These are phyloP conservation scores for Lucilia sericata DNA, from an alignment of 1,140 invertebrate species.

Conservation along the genomic window DNA sequence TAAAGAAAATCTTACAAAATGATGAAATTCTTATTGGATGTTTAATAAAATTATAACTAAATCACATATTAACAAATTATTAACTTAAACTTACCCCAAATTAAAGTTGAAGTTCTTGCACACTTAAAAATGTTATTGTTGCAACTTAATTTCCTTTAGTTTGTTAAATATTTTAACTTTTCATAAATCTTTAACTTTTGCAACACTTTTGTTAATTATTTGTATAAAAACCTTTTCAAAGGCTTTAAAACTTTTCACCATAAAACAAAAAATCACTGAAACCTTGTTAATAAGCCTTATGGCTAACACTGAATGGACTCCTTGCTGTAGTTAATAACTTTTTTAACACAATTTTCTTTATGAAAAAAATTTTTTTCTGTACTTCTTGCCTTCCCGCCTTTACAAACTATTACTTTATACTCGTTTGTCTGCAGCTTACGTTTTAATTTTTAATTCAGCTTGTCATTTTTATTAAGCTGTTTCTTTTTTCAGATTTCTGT, in stretches of 20 bases:
- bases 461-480: not conserved
- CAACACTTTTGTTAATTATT: too few relatives aligned
- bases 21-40: constrained; percentile 20
- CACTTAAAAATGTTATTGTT: too few relatives aligned
- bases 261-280: too few relatives aligned
- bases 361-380: not conserved
- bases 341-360: not conserved
- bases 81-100: not conserved
- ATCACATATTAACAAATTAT: not conserved
- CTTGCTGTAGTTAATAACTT: too few relatives aligned
- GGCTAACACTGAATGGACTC: too few relatives aligned
- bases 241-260: too few relatives aligned
- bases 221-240: too few relatives aligned
- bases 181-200: too few relatives aligned
- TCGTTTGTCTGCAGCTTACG: not conserved
- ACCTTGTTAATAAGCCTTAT: too few relatives aligned
- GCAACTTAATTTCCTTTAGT: too few relatives aligned
- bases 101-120: not conserved
- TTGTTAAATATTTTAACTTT: too few relatives aligned
- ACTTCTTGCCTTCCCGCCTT: not conserved
- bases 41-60: not conserved
- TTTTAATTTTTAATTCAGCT: not conserved
- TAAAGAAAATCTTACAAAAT: constrained; percentile 5
- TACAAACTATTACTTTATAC: not conserved
- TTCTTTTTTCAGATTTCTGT: not conserved